Evolutionary conservation across 2,797 vertebrate species (phyloP), one percentile per base, ranked within the genome.

Genomic region (Acanthurus lineatus): DNA sequence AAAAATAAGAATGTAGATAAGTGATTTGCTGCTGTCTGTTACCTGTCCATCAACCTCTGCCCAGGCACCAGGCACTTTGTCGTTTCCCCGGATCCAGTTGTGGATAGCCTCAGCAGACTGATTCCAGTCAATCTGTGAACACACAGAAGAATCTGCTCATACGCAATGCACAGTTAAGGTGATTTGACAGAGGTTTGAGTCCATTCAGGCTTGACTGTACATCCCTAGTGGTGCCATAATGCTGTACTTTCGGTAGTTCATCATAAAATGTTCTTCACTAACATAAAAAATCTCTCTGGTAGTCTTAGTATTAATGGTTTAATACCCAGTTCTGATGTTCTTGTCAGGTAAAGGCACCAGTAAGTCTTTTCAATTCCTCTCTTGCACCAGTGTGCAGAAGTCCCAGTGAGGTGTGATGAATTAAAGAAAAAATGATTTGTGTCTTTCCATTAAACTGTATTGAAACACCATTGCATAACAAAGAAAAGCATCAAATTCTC

Each of bases 11-110:
- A 32, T 32, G 17, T 2, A 40, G 53, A 19, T 59, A 3, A 45
- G 22, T 28, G 38, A 22, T 0, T 8, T 4, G 44, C 28, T 48
- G 47, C 47, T 60, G 17, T 32, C 3, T 35, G 12, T 70, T 77
- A 97, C 97, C 93, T 96, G 95, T 72, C 96, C 96, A 9, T 96
- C 93, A 15, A 96, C 90, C 73, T 96, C 95, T 0, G 96, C 94
- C 97, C 97, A 97, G 79, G 97, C 96, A 0, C 97, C 97, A 0
- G 97, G 97, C 16, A 97, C 96, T 87, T 96, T 97, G 92, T 97
- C 97, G 0, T 97, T 97, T 22, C 97, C 97, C 79, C 97, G 89
- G 90, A 97, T 97, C 96, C 97, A 97, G 93, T 97, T 97, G 90
- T 97, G 97, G 51, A 97, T 90, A 20, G 91, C 94, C 83, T 96